Conservation (phyloP, 2,888 invertebrate genomes). For the Ferdinandea cuprea region DNA sequence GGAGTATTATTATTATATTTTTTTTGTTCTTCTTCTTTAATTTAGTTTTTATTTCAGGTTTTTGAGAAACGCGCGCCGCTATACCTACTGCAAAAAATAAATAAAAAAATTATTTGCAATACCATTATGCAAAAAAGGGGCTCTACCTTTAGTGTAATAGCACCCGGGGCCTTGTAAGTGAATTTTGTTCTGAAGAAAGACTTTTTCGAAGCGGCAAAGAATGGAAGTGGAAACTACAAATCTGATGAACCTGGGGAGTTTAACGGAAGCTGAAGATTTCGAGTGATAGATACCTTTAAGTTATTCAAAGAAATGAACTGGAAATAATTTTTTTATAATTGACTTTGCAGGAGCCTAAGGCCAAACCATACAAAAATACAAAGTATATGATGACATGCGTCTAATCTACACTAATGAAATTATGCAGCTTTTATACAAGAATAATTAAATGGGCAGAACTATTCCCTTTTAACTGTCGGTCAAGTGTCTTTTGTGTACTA, state of each 20-base stretch:
- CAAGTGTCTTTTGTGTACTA: no score
- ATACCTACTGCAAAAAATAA: conserved; percentile 1
- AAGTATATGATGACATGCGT: no score
- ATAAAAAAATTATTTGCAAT: conserved; percentile 54
- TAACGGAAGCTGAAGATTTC: conserved; percentile 24
- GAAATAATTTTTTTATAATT: no score
- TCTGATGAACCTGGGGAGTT: conserved; percentile 12
- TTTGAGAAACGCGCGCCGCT: conserved; percentile 30
- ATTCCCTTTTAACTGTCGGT: no score
- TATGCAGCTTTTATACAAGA: no score
- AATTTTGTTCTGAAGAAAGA: conserved; percentile 3
- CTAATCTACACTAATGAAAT: no score
- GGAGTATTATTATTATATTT: conserved; percentile 61
- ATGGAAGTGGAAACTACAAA: conserved; percentile 1
- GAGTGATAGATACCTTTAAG: conserved; percentile 10
- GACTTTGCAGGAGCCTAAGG: no score
- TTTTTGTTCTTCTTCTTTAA: conserved; percentile 50
- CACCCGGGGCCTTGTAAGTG: conserved; percentile 16
- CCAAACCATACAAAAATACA: no score
- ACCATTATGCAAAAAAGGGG: conserved; percentile 56
- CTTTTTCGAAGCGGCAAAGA: background rate
- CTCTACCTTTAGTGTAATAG: conserved; percentile 10
- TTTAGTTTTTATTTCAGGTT: conserved; percentile 63
- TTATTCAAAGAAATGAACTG: background rate
- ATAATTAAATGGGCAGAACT: no score